A percentile compares a stretch with the other conserved stretches of the same genome.
phyloP scores from a whole-genome alignment of 1,140 invertebrate species.

The Leptinotarsa undecemlineata region DNA sequence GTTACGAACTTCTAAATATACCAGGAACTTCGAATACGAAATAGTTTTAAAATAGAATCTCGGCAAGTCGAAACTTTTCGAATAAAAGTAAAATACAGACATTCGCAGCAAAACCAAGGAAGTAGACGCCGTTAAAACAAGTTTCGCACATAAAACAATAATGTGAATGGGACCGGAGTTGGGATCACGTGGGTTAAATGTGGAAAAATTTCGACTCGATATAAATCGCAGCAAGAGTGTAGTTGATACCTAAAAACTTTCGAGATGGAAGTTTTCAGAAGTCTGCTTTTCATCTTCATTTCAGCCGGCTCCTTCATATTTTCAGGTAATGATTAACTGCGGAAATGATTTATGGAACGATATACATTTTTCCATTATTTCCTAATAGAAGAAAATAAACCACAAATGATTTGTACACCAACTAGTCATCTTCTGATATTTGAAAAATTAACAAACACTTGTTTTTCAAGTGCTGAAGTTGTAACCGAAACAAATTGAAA shows the following conservation, averaged over 20 bases:
- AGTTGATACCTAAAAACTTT: slow-evolving; percentile 2
- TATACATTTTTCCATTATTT: too few species aligned
- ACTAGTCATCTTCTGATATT: too few species aligned
- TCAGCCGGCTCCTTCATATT: neutral
- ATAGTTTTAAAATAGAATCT: slow-evolving; percentile 37
- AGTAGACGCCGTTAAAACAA: neutral
- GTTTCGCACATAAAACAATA: slow-evolving; percentile 6
- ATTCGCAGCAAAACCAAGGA: neutral
- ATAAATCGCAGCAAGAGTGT: slow-evolving; percentile 3
- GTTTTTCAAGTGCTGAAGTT: too few species aligned
- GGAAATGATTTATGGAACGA: neutral
- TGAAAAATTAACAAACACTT: too few species aligned
- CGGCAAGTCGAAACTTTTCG: slow-evolving; percentile 15
- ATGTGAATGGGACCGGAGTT: neutral
- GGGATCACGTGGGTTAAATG: slow-evolving; percentile 10
- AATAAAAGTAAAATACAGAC: slow-evolving; percentile 9
- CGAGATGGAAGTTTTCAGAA: neutral
- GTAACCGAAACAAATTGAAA: too few species aligned
- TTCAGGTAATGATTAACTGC: slow-evolving; percentile 3
- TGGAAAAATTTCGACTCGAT: neutral
- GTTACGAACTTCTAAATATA: slow-evolving; percentile 30
- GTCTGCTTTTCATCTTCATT: neutral
- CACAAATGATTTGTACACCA: too few species aligned
- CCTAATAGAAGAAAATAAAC: too few species aligned
- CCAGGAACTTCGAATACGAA: slow-evolving; percentile 15